phyloP scores from a whole-genome alignment of 2,888 invertebrate species.

The Tipula confusa region DNA sequence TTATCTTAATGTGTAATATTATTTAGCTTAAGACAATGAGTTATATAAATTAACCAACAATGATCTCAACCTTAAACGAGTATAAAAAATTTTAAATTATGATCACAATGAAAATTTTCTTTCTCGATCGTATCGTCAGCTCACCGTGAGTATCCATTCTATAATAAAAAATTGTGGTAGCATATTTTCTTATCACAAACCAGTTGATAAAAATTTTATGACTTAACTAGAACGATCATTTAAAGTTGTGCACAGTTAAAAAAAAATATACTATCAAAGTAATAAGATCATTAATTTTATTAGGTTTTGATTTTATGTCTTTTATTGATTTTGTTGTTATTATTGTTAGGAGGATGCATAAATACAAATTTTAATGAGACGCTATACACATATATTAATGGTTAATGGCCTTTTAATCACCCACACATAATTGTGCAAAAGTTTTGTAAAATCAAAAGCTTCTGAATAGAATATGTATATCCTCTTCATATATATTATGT shows the following conservation, averaged over 20 bases:
- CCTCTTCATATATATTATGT: not conserved
- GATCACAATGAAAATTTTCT: not conserved
- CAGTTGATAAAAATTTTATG: not conserved
- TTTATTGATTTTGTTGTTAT: no score
- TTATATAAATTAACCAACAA: not conserved
- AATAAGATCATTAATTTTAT: not conserved
- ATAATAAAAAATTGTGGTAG: not conserved
- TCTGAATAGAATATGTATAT: not conserved
- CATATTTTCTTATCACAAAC: not conserved
- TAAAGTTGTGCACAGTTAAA: not conserved
- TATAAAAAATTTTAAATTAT: no score
- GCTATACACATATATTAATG: not conserved
- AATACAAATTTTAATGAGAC: not conserved
- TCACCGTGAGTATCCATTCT: not conserved
- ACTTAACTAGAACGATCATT: not conserved
- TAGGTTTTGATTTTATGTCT: not conserved
- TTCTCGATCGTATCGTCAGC: not conserved
- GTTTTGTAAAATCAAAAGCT: not conserved
- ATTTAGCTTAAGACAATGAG: not conserved
- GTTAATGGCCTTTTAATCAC: not conserved
- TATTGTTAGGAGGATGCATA: not conserved
- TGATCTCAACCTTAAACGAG: not conserved
- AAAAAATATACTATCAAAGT: not conserved
- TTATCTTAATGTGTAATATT: not conserved
- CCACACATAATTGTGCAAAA: no score